Evolutionary conservation across 2,797 vertebrate species (phyloP).

Genomic region (Myiotriccus ornatus): DNA sequence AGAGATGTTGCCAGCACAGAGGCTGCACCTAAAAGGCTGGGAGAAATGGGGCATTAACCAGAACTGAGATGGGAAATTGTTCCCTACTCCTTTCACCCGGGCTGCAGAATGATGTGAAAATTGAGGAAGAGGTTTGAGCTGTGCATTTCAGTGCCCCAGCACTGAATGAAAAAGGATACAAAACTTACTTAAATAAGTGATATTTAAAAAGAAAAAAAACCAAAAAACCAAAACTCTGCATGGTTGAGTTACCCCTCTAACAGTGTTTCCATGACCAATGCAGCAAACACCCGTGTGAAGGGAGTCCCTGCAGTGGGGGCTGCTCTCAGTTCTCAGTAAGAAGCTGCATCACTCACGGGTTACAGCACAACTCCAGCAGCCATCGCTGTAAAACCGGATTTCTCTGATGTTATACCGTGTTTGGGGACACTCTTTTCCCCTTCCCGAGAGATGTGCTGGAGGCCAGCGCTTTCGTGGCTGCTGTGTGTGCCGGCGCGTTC

Average conservation of each 20-base stretch:
- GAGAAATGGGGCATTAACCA: background rate
- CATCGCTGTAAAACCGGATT: background rate
- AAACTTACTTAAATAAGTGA: background rate
- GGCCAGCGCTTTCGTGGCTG: rapidly evolving
- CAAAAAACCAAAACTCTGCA: rapidly evolving
- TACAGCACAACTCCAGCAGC: background rate
- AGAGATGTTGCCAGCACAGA: background rate
- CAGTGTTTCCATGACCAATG: rapidly evolving
- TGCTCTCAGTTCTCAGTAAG: background rate
- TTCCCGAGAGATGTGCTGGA: background rate
- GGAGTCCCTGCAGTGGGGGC: background rate
- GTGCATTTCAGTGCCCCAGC: background rate
- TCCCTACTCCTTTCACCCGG: rapidly evolving
- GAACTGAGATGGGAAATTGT: background rate
- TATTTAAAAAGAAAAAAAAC: background rate
- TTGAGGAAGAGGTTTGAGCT: background rate
- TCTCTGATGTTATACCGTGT: rapidly evolving
- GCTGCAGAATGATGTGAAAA: background rate
- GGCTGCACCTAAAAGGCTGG: background rate
- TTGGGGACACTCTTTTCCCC: rapidly evolving
- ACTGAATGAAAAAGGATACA: background rate
- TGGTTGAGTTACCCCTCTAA: background rate
- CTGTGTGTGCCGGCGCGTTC: background rate
- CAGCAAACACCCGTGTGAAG: background rate
- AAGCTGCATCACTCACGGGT: background rate